Evolutionary conservation across 2,113 vertebrate genomes (phyloP), one percentile per base, ranked within the genome.

Genomic region (Xiphophorus maculatus): DNA sequence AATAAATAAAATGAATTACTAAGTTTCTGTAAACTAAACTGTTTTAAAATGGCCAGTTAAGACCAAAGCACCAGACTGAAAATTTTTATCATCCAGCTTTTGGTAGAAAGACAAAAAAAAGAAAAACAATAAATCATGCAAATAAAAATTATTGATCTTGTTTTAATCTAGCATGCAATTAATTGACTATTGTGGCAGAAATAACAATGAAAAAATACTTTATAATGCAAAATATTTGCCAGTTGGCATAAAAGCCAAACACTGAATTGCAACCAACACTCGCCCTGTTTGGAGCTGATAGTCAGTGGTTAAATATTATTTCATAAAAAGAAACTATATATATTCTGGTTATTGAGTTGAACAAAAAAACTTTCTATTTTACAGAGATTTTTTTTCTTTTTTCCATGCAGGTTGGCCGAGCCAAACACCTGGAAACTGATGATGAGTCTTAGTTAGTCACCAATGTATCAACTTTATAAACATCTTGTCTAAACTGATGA

Each of bases 401-500:
- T 51, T 51, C 6, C 6, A 25, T 51, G 22, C 51, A 22, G 7
- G 25, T 35, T 22, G 15, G 27, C 25, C 30, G 28, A 54, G 22
- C 30, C 15, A 33, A 37, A 48, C 40, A 35, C 69, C 54, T 63
- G 63, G 15, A 37, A 25, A 66, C 15, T 33, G 69, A 71, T 29
- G 60, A 74, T 33, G 30, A 27, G 37, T 27, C 22, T 14, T 0
- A 17, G n/a, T 22, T 13, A 42, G 4, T 58, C 62, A 66, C 62
- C 35, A 28, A 33, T 27, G 6, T 12, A 19, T 29, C 27, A 29
- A 71, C 73, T 63, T 37, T 0, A n/a, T 74, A 80, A 81, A 77
- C 77, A 76, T 42, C 51, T 60, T 63, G 63, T 17, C 69, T 61
- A 17, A 14, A 33, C 58, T 19, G 80, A 42, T 27, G 63, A 73